Conservation (phyloP, 2,797 vertebrate genomes). For the Furcifer pardalis region DNA sequence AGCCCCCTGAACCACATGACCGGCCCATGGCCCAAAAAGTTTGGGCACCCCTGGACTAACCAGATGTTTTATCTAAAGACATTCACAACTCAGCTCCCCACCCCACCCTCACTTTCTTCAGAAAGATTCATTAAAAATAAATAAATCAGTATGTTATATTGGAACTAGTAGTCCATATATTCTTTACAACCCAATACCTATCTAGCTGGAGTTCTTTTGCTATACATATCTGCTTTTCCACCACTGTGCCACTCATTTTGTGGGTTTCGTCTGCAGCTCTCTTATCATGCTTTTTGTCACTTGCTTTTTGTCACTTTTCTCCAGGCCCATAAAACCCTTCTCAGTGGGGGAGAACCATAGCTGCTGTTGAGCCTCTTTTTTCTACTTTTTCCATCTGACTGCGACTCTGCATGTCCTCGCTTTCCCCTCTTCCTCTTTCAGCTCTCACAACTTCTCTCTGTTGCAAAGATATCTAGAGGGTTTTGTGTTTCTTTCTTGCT, state of each 20-base stretch:
- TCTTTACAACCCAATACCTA: not conserved
- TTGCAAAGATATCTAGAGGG: not conserved
- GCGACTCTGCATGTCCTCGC: not conserved
- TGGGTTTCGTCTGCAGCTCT: conserved; percentile 40
- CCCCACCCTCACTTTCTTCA: not conserved
- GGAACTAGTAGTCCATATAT: conserved; percentile 19
- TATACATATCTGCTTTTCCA: not conserved
- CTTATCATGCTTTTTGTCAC: conserved; percentile 48
- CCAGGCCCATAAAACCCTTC: not conserved
- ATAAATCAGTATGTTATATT: conserved; percentile 13
- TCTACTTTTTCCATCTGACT: conserved; percentile 8
- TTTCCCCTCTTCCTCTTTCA: not conserved
- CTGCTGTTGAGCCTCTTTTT: not conserved
- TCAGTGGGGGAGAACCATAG: conserved; percentile 25
- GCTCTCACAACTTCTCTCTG: not conserved
- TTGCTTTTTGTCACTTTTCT: conserved; percentile 22
- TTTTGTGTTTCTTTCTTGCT: not conserved
- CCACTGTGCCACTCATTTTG: conserved; percentile 29
- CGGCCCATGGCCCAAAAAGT: too few relatives aligned
- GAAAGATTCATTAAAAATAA: not conserved
- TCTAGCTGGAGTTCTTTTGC: not conserved
- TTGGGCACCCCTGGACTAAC: too few relatives aligned
- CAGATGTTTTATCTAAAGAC: too few relatives aligned
- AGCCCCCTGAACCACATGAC: too few relatives aligned
- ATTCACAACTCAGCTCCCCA: not conserved